These are phyloP conservation scores for Lochmaea capreae DNA, from an alignment of 2,888 invertebrate species.

Conservation along the genomic window DNA sequence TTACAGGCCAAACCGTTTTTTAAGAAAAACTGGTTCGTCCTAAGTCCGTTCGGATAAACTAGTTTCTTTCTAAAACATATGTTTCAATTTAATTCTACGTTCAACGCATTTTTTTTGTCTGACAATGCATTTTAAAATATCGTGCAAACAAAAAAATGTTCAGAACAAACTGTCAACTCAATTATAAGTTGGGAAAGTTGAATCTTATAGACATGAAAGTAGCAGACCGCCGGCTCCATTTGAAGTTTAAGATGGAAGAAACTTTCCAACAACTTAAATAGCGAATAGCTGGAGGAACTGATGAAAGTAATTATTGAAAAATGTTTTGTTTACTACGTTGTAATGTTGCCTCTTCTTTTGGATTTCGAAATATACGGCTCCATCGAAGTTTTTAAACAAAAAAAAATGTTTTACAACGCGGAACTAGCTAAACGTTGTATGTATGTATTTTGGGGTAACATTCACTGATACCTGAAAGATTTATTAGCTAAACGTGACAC, in stretches of 20 bases:
- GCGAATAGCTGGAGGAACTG: neutral
- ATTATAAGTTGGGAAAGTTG: neutral
- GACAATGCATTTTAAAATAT: neutral
- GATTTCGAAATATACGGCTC: neutral
- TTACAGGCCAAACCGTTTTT: too few relatives aligned
- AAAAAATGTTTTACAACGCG: too few relatives aligned
- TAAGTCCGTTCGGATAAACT: too few relatives aligned
- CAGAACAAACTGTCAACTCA: neutral
- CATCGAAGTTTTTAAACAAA: too few relatives aligned
- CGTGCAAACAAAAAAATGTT: neutral
- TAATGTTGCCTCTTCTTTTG: neutral
- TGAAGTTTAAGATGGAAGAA: neutral
- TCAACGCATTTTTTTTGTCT: too few relatives aligned
- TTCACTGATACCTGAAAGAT: too few relatives aligned
- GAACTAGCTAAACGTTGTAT: too few relatives aligned
- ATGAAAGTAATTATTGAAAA: neutral
- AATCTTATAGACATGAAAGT: neutral
- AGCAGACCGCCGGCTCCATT: neutral
- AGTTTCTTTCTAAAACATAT: too few relatives aligned
- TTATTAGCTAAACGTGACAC: too few relatives aligned
- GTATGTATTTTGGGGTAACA: too few relatives aligned
- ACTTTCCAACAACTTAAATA: constrained; percentile 2
- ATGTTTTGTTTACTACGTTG: neutral
- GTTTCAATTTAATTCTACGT: too few relatives aligned
- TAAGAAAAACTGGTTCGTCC: too few relatives aligned